Percentiles rank a stretch among this genome's conserved stretches.
Conservation (phyloP, 1,140 invertebrate species). For the Chionoecetes opilio region DNA sequence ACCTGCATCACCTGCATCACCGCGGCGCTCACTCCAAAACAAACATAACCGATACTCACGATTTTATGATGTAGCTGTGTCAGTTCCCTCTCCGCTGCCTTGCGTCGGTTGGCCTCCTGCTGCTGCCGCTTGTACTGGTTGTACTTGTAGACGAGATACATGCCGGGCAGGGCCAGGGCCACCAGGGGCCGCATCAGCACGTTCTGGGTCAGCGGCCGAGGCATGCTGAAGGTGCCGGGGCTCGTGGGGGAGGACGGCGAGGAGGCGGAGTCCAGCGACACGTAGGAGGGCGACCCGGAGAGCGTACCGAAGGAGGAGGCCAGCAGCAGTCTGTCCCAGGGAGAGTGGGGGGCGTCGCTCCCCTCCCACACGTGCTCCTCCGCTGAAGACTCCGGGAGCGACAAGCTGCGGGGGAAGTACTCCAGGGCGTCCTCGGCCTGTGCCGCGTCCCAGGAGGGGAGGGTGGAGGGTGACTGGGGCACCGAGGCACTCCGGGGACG, state of each 20-base stretch:
- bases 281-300: slow-evolving; percentile 64
- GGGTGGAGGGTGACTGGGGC: slow-evolving; percentile 59
- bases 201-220: slow-evolving; percentile 86
- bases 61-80: slow-evolving; percentile 95
- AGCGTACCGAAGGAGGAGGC: slow-evolving; percentile 64
- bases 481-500: slow-evolving; percentile 70
- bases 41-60: slow-evolving; percentile 87
- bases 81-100: slow-evolving; percentile 92
- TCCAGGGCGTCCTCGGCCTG: slow-evolving; percentile 41
- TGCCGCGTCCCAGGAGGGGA: slow-evolving; percentile 31
- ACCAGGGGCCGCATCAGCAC: slow-evolving; percentile 91
- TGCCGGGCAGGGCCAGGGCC: slow-evolving; percentile 91
- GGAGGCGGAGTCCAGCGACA: slow-evolving; percentile 63
- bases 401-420: slow-evolving; percentile 62
- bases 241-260: slow-evolving; percentile 55
- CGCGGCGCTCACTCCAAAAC: no score
- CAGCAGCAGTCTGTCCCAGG: slow-evolving; percentile 53
- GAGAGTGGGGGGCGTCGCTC: not conserved
- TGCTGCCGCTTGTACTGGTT: slow-evolving; percentile 93
- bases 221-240: slow-evolving; percentile 84
- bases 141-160: slow-evolving; percentile 96
- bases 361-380: slow-evolving; percentile 48
- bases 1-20: no score
- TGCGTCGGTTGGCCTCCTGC: slow-evolving; percentile 90
- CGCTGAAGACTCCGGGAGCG: slow-evolving; percentile 57